phyloP scores from a whole-genome alignment of 2,113 vertebrate genomes.

The Motacilla alba region DNA sequence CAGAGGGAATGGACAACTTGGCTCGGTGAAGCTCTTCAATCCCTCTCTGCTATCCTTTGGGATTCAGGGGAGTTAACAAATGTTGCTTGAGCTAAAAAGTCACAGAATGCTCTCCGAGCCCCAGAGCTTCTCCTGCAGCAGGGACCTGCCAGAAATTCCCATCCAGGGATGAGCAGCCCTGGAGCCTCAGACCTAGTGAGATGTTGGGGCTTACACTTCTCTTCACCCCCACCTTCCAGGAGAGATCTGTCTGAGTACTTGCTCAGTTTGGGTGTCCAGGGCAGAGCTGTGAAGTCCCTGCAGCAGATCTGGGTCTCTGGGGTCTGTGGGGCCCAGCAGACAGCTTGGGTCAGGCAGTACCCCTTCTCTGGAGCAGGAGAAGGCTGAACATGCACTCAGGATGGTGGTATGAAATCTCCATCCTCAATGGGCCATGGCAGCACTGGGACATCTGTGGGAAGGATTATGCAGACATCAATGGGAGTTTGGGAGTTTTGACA shows the following conservation, averaged over 20 bases:
- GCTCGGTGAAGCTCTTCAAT: neutral
- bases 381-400: neutral
- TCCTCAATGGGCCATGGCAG: neutral
- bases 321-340: neutral
- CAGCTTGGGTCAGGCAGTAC: rapidly evolving
- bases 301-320: neutral
- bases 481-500: neutral
- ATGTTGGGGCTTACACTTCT: rapidly evolving
- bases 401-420: neutral
- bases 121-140: neutral
- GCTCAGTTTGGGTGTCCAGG: neutral
- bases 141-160: neutral
- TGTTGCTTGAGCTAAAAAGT: neutral
- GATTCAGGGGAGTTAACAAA: neutral
- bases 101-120: neutral
- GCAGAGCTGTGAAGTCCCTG: rapidly evolving
- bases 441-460: neutral
- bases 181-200: neutral
- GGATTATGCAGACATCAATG: neutral
- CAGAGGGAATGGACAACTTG: neutral
- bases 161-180: neutral
- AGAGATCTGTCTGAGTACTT: neutral
- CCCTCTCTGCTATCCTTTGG: neutral
- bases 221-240: rapidly evolving
- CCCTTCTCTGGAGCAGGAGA: neutral